Conservation (phyloP, 2,888 invertebrate genomes). For the Acrocera orbiculus region DNA sequence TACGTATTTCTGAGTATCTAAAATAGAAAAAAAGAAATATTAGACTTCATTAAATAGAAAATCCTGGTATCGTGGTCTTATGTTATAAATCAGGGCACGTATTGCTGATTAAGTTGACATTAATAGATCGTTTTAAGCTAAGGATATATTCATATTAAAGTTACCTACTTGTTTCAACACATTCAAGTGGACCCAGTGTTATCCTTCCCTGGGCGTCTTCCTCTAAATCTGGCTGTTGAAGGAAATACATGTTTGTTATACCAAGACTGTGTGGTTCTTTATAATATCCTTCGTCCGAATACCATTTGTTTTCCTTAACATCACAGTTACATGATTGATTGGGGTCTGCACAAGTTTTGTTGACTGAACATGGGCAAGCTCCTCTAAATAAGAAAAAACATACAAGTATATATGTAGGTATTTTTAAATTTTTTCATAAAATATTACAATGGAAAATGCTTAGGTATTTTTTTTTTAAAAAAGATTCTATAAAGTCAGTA, state of each 20-base stretch:
- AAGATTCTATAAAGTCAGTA: too few species aligned
- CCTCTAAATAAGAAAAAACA: too few species aligned
- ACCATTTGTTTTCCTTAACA: conserved; percentile 70
- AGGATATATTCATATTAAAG: background rate
- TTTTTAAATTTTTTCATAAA: too few species aligned
- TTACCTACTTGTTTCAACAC: conserved; percentile 80
- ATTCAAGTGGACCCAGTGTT: conserved; percentile 78
- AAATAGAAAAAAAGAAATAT: conserved; percentile 15
- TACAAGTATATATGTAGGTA: too few species aligned
- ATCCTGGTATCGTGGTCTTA: background rate
- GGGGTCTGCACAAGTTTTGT: conserved; percentile 63
- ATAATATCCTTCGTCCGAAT: conserved; percentile 74
- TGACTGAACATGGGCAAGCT: conserved; percentile 57
- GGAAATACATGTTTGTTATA: conserved; percentile 76
- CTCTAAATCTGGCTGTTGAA: conserved; percentile 67
- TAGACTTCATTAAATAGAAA: conserved; percentile 1
- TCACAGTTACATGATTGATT: conserved; percentile 84
- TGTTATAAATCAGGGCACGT: conserved; percentile 4
- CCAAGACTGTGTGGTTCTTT: conserved; percentile 65
- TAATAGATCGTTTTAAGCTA: too few species aligned
- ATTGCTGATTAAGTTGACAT: too few species aligned
- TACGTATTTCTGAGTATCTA: conserved; percentile 81
- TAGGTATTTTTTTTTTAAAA: too few species aligned
- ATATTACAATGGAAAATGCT: too few species aligned
- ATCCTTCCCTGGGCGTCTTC: conserved; percentile 73